phyloP scores from a whole-genome alignment of 2,888 invertebrate species.

The Cinara cedri region DNA sequence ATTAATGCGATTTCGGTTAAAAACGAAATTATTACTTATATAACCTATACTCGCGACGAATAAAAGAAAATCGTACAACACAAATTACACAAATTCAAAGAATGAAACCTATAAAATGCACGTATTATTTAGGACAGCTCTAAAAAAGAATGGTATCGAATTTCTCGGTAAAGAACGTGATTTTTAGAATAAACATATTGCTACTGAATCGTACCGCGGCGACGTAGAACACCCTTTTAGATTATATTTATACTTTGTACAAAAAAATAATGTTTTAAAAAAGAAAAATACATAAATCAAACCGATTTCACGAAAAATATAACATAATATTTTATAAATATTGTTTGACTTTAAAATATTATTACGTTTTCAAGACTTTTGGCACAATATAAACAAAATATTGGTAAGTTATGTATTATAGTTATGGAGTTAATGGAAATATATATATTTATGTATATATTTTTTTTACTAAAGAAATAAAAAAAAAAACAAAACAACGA shows the following conservation, averaged over 20 bases:
- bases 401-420: too few species aligned
- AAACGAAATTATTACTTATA: background rate
- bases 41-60: background rate
- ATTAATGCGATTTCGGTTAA: background rate
- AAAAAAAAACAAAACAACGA: too few species aligned
- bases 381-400: too few species aligned
- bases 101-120: conserved; percentile 49
- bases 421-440: too few species aligned
- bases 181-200: conserved; percentile 49
- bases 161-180: conserved; percentile 48
- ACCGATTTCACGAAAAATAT: background rate
- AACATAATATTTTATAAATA: background rate
- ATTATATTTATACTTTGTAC: background rate
- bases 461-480: too few species aligned
- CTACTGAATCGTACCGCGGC: background rate
- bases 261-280: conserved; percentile 27
- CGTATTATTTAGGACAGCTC: conserved; percentile 28
- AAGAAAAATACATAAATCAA: too few species aligned
- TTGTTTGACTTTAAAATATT: too few species aligned
- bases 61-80: conserved; percentile 2
- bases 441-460: too few species aligned
- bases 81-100: background rate
- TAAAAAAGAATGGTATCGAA: conserved; percentile 35
- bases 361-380: too few species aligned
- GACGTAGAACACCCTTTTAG: background rate